Base-by-base conservation (phyloP, 2,888 invertebrate species). In the Drosophila pseudotakahashii region DNA sequence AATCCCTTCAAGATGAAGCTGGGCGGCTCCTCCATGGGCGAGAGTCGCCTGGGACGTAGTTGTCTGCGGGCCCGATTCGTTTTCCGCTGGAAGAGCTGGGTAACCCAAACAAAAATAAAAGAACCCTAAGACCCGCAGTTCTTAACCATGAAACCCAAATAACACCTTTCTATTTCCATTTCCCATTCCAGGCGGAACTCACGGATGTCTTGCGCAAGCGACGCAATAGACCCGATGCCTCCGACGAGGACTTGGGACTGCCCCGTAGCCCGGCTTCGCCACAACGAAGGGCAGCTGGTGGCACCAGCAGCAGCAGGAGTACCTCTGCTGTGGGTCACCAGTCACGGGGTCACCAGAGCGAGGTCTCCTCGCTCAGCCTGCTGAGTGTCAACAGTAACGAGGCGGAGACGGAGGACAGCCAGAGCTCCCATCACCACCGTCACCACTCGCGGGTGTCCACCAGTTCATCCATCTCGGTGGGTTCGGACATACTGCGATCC, bases 221-320 rank as follows among this genome's bases (percentile, higher is more conserved):
- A 76, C 93, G 95, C 79, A 94, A 94, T 82, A 94, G 95, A 50
- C 95, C 94, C 14, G 95, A 95, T 91, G 94, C 94, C 84, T 95
- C 95, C 80, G 95, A 95, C 68, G 95, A 95, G 83, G 96, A 96
- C 92, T 93, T 95, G 81, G 96, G 96, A 32, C 92, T 96, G 73
- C 96, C 96, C 9, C 93, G 94, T 75, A 96, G 96, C 90, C 96
- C 96, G 1, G 95, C 95, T 37, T 95, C 95, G 67, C 95, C 96
- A 23, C 94, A 94, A 58, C 93, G 94, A 76, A 93, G 90, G 26
- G 84, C 76, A n/a, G 84, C 13, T 4, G 81, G 11, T 6, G 73
- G 48, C 0, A 71, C 55, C 6, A 79, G 64, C 47, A 75, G 63
- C 50, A 75, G 68, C 37, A 19, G 71, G 47, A 44, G 54, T 7